A percentile compares a stretch with the other conserved stretches of the same genome.
These are phyloP conservation scores for Stenodera caucasica DNA, from an alignment of 2,888 invertebrate species.

Conservation along the genomic window DNA sequence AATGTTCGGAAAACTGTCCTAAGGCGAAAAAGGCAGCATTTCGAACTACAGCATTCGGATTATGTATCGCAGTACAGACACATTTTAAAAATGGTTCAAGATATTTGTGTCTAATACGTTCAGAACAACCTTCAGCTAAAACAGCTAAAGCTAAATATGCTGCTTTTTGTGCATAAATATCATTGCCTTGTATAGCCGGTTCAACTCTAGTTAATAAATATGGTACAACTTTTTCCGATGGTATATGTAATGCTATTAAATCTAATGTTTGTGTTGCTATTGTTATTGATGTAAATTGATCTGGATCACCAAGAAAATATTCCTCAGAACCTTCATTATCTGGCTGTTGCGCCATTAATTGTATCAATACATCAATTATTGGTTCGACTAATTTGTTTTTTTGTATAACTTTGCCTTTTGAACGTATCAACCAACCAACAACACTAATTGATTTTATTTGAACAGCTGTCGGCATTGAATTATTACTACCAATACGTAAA, in stretches of 20 bases:
- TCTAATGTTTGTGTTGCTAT: constrained; percentile 76
- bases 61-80: constrained; percentile 70
- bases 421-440: constrained; percentile 65
- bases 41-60: constrained; percentile 65
- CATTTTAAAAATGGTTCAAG: constrained; percentile 69
- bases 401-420: constrained; percentile 72
- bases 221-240: constrained; percentile 75
- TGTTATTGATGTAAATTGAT: constrained; percentile 66
- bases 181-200: constrained; percentile 63
- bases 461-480: constrained; percentile 61
- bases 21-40: constrained; percentile 78
- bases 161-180: constrained; percentile 69
- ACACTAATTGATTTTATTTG: constrained; percentile 70
- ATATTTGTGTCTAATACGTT: constrained; percentile 72
- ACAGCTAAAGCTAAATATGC: constrained; percentile 75
- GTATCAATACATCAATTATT: constrained; percentile 67
- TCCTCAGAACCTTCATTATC: constrained; percentile 67
- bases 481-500: constrained; percentile 63
- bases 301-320: constrained; percentile 65
- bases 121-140: constrained; percentile 77
- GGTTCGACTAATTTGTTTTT: constrained; percentile 73
- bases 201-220: constrained; percentile 67
- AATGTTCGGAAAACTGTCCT: constrained; percentile 78
- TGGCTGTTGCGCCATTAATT: constrained; percentile 66
- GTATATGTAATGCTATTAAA: constrained; percentile 70